Conservation (phyloP, 2,888 invertebrate species). For the Zele albiditarsus region DNA sequence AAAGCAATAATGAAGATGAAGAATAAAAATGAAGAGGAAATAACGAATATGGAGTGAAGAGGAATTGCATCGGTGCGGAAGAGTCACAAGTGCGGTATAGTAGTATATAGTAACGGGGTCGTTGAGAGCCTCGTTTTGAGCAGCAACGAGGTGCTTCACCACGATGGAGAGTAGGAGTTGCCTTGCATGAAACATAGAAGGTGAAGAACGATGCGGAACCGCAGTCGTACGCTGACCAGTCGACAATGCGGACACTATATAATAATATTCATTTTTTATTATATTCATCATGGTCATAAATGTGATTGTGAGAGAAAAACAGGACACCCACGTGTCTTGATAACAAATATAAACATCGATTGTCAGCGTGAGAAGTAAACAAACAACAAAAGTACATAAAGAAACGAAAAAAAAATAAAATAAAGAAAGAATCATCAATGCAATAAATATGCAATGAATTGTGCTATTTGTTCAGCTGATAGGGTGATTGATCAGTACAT, state of each 20-base stretch:
- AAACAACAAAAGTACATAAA: background rate
- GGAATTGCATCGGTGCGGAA: slow-evolving; percentile 55
- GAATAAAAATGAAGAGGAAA: slow-evolving; percentile 31
- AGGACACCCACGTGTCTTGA: slow-evolving; percentile 17
- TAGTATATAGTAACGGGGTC: slow-evolving; percentile 40
- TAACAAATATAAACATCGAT: slow-evolving; percentile 22
- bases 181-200: slow-evolving; percentile 25
- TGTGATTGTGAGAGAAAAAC: slow-evolving; percentile 32
- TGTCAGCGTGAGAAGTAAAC: background rate
- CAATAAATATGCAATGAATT: background rate
- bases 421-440: background rate
- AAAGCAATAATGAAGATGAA: slow-evolving; percentile 15
- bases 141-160: slow-evolving; percentile 33
- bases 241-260: slow-evolving; percentile 52
- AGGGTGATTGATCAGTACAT: background rate
- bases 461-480: background rate
- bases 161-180: slow-evolving; percentile 36
- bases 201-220: slow-evolving; percentile 50
- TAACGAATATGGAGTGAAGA: slow-evolving; percentile 59
- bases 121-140: slow-evolving; percentile 40
- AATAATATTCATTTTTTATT: slow-evolving; percentile 28
- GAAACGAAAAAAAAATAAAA: background rate
- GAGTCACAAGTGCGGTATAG: background rate
- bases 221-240: slow-evolving; percentile 65
- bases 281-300: slow-evolving; percentile 23